Percentiles rank a stretch among this genome's conserved stretches.
Evolutionary conservation across 1,140 invertebrate genomes (phyloP).

Genomic region (Matsumurasca onukii): DNA sequence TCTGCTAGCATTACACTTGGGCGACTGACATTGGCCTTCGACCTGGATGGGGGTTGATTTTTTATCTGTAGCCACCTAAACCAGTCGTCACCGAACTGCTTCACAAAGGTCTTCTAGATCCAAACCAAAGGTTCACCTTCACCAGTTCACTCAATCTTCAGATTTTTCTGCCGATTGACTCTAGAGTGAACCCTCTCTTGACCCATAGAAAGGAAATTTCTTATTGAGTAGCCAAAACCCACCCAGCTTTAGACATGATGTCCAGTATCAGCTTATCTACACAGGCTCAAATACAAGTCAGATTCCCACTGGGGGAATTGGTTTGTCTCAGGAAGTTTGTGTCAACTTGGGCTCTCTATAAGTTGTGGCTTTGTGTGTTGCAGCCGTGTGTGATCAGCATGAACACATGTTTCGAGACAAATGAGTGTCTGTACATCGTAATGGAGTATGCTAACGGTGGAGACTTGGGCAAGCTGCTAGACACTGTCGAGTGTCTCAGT

Average conservation of each 20-base stretch:
- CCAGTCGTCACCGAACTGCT: too few species aligned
- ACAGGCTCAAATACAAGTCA: background rate
- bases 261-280: background rate
- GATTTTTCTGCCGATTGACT: too few species aligned
- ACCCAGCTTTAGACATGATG: background rate
- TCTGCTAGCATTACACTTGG: too few species aligned
- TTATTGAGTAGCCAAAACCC: background rate
- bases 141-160: too few species aligned
- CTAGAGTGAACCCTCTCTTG: too few species aligned
- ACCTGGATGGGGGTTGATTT: too few species aligned
- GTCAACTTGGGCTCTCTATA: background rate
- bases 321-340: background rate
- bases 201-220: too few species aligned
- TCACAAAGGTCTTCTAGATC: too few species aligned
- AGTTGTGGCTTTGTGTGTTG: background rate
- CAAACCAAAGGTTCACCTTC: too few species aligned
- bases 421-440: background rate
- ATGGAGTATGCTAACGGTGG: background rate
- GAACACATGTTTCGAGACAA: background rate
- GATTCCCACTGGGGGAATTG: background rate
- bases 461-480: background rate
- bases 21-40: too few species aligned
- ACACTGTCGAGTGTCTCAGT: background rate
- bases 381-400: background rate
- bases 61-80: too few species aligned